Evolutionary conservation across 2,797 vertebrate genomes (phyloP).

Genomic region (Poecilia picta): DNA sequence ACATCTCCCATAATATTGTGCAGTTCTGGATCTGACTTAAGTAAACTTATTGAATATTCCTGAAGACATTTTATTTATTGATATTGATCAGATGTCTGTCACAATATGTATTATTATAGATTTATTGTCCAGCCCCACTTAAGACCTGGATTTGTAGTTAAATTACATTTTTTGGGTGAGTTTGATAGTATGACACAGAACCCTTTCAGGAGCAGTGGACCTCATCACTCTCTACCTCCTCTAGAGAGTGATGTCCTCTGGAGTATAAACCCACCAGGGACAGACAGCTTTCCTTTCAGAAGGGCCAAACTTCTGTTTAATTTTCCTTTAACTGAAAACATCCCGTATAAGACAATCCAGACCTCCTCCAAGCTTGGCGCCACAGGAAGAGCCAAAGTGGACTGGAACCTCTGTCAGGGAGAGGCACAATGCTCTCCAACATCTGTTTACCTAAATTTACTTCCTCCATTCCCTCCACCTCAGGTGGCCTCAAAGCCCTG

Average conservation of each 20-base stretch:
- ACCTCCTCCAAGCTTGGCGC: conserved; percentile 59
- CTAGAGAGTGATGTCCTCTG: conserved; percentile 56
- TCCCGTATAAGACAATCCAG: conserved; percentile 76
- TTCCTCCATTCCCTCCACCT: conserved; percentile 66
- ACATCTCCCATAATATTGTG: no score
- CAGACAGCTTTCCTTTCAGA: conserved; percentile 71
- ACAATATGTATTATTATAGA: no score
- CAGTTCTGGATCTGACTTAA: no score
- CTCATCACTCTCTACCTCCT: conserved; percentile 40
- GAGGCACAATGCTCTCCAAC: conserved; percentile 70
- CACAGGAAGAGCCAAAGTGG: conserved; percentile 69
- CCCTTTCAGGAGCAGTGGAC: conserved; percentile 17
- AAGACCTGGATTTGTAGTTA: neutral
- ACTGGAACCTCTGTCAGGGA: conserved; percentile 59
- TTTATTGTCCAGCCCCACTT: no score
- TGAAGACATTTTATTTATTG: no score
- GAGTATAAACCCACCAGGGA: conserved; percentile 70
- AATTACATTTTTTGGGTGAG: neutral
- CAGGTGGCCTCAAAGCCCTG: conserved; percentile 57
- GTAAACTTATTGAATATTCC: no score
- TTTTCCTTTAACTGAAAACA: conserved; percentile 74
- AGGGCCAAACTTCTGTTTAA: conserved; percentile 65
- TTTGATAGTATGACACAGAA: conserved; percentile 45
- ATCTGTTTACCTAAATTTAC: conserved; percentile 72
- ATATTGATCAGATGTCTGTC: no score